A percentile compares a stretch with the other conserved stretches of the same genome.
phyloP scores from a whole-genome alignment of 2,888 invertebrate species.

The Cerceris rybyensis region DNA sequence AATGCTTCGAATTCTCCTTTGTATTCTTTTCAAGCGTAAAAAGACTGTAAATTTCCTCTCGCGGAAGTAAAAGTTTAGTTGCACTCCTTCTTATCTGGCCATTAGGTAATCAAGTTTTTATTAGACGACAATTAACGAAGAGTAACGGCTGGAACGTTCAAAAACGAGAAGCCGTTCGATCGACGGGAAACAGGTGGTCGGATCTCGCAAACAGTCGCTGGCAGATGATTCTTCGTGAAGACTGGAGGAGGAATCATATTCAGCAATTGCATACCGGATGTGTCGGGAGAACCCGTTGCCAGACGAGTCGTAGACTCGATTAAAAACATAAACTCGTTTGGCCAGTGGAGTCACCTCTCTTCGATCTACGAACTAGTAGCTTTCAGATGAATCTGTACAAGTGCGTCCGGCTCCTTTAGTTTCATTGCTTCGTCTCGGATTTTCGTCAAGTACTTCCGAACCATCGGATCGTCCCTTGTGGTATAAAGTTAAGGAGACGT shows the following conservation, averaged over 20 bases:
- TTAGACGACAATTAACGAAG: background rate
- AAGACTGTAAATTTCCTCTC: too few species aligned
- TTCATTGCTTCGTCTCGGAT: background rate
- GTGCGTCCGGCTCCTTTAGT: background rate
- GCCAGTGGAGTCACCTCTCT: slow-evolving; percentile 43
- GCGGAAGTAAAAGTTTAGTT: too few species aligned
- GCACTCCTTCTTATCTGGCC: too few species aligned
- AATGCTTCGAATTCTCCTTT: too few species aligned
- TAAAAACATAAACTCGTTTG: slow-evolving; percentile 68
- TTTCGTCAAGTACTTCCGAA: background rate
- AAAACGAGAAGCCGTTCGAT: slow-evolving; percentile 20
- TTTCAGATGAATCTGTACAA: slow-evolving; percentile 18
- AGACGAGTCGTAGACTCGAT: slow-evolving; percentile 64
- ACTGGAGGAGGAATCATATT: slow-evolving; percentile 48
- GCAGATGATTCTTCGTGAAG: slow-evolving; percentile 50
- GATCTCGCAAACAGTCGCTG: slow-evolving; percentile 28
- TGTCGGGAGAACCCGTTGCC: slow-evolving; percentile 60
- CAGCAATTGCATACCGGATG: slow-evolving; percentile 63
- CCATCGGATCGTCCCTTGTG: background rate
- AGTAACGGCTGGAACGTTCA: slow-evolving; percentile 15
- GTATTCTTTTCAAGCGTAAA: too few species aligned
- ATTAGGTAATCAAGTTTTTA: background rate
- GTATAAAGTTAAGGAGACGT: background rate
- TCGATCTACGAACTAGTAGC: slow-evolving; percentile 23
- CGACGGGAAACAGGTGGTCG: slow-evolving; percentile 52